A percentile compares a stretch with the other conserved stretches of the same genome.
Evolutionary conservation across 2,888 invertebrate species (phyloP).

Genomic region (Taphrorychus bicolor): DNA sequence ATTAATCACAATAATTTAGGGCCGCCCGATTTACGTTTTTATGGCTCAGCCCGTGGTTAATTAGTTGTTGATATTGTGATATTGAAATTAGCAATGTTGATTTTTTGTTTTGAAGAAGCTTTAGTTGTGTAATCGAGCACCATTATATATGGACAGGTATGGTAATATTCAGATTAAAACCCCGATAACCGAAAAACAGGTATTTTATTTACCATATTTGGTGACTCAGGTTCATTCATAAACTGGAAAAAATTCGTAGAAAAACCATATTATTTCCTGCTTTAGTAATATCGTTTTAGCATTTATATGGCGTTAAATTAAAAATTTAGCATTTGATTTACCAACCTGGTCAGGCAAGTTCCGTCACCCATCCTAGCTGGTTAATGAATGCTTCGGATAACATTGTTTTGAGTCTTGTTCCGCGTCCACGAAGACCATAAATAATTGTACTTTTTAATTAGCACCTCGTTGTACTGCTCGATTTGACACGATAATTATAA

Average conservation of each 20-base stretch:
- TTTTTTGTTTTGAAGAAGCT: too few relatives aligned
- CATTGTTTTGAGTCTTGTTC: constrained; percentile 26
- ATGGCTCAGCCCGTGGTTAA: too few relatives aligned
- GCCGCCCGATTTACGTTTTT: too few relatives aligned
- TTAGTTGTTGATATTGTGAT: too few relatives aligned
- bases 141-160: neutral
- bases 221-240: constrained; percentile 27
- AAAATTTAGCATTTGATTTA: neutral
- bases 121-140: too few relatives aligned
- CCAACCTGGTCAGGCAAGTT: neutral
- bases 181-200: neutral
- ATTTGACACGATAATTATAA: constrained; percentile 39
- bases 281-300: neutral
- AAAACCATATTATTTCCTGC: constrained; percentile 23
- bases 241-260: constrained; percentile 16
- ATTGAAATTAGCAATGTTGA: too few relatives aligned
- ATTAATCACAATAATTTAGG: constrained; percentile 21
- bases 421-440: constrained; percentile 27
- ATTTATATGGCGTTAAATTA: constrained; percentile 1
- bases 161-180: neutral
- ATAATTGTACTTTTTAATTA: constrained; percentile 39
- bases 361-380: neutral
- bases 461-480: constrained; percentile 32
- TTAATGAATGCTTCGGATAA: constrained; percentile 1
- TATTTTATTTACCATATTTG: constrained; percentile 17